Conservation (phyloP, 1,140 invertebrate genomes). For the Panonychus citri region DNA sequence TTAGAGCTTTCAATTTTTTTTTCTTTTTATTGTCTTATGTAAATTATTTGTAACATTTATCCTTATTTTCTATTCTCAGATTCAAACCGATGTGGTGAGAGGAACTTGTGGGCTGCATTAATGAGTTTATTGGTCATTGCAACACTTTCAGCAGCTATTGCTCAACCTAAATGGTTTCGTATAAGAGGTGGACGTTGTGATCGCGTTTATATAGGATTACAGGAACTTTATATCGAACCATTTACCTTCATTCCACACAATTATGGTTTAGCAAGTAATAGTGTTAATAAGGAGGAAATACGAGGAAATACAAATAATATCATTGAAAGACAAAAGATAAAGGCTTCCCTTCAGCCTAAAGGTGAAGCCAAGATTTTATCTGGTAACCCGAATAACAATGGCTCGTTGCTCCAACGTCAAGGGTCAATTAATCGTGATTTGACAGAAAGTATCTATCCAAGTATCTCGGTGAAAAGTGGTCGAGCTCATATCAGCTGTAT, state of each 20-base stretch:
- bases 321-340: too few species aligned
- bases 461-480: background rate
- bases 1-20: too few species aligned
- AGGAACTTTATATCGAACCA: conserved; percentile 8
- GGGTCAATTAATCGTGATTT: too few species aligned
- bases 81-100: conserved; percentile 5
- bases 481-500: conserved; percentile 6
- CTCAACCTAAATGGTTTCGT: conserved; percentile 16
- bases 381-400: too few species aligned
- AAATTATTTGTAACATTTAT: too few species aligned
- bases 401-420: too few species aligned
- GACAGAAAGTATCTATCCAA: background rate
- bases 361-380: too few species aligned
- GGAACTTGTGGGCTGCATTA: conserved; percentile 12
- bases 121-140: conserved; percentile 13
- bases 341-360: too few species aligned
- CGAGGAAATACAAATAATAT: too few species aligned
- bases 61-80: background rate
- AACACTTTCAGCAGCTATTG: conserved; percentile 13
- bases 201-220: conserved; percentile 10
- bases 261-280: background rate
- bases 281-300: too few species aligned
- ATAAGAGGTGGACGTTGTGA: conserved; percentile 11
- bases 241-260: background rate
- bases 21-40: background rate